phyloP scores from a whole-genome alignment of 2,888 invertebrate genomes.

The Gisinianus flammeolus region DNA sequence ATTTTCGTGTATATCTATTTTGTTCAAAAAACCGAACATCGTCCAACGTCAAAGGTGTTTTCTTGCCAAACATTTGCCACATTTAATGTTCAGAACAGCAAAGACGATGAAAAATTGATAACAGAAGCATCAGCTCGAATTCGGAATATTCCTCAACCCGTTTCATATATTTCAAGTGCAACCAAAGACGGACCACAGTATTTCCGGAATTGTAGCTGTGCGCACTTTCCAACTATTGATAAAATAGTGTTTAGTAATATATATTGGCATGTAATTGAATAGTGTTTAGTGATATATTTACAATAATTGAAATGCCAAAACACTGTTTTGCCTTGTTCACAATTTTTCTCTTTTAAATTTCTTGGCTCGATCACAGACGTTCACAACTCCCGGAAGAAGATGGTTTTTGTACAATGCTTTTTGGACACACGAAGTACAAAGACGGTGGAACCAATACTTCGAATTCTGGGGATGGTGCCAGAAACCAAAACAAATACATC shows the following conservation, averaged over 20 bases:
- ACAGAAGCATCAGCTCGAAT: constrained; percentile 66
- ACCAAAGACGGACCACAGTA: constrained; percentile 76
- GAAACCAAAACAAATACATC: not conserved
- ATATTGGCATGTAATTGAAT: constrained; percentile 78
- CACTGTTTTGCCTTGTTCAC: too few species aligned
- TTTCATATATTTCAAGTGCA: constrained; percentile 68
- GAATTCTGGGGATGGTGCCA: not conserved
- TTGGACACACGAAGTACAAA: not conserved
- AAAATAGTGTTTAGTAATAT: constrained; percentile 91
- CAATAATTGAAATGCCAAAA: too few species aligned
- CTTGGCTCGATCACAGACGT: too few species aligned
- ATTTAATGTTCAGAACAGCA: too few species aligned
- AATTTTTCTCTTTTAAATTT: too few species aligned
- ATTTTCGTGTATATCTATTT: too few species aligned
- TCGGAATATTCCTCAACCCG: constrained; percentile 72
- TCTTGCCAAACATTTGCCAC: too few species aligned
- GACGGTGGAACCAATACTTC: not conserved
- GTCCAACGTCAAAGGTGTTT: too few species aligned
- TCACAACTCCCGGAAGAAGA: too few species aligned
- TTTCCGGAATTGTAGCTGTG: constrained; percentile 75
- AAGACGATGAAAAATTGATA: constrained; percentile 77
- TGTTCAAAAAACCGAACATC: too few species aligned
- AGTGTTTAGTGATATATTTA: too few species aligned
- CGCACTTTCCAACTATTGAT: constrained; percentile 84
- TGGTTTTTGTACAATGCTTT: too few species aligned